A percentile compares a stretch with the other conserved stretches of the same genome.
These are phyloP conservation scores for Meliscaeva auricollis DNA, from an alignment of 2,888 invertebrate genomes.

Conservation along the genomic window DNA sequence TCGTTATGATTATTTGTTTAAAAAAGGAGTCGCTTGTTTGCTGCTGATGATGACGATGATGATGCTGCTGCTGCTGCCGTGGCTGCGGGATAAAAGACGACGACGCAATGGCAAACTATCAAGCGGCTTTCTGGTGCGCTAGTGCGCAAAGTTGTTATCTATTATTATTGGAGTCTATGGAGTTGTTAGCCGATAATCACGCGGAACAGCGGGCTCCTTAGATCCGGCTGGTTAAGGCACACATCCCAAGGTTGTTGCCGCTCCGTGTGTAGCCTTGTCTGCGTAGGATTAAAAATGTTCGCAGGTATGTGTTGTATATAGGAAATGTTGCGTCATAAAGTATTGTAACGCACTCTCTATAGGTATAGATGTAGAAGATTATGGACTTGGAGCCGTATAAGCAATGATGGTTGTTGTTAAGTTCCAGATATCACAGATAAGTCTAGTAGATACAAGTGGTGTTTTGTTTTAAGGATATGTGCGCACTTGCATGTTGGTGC, in stretches of 20 bases:
- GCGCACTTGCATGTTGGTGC: too few relatives aligned
- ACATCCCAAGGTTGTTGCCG: conserved; percentile 61
- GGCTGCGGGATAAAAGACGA: neutral
- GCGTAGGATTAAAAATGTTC: conserved; percentile 45
- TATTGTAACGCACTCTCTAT: conserved; percentile 10
- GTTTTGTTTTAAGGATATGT: too few relatives aligned
- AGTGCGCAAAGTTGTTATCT: conserved; percentile 51
- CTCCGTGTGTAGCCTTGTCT: conserved; percentile 45
- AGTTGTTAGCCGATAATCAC: conserved; percentile 71
- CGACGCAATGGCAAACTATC: too few relatives aligned
- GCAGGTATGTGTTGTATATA: neutral
- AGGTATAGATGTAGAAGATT: neutral
- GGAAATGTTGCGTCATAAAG: conserved; percentile 55
- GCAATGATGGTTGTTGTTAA: neutral
- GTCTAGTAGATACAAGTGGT: too few relatives aligned
- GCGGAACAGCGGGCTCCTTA: conserved; percentile 66
- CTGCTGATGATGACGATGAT: too few relatives aligned
- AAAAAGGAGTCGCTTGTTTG: conserved; percentile 14
- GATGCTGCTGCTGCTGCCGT: too few relatives aligned
- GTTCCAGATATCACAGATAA: neutral
- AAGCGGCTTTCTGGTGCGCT: conserved; percentile 4
- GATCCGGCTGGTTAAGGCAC: conserved; percentile 62
- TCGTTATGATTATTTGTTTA: conserved; percentile 70
- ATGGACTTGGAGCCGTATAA: neutral
- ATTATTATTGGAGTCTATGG: conserved; percentile 67